phyloP scores from a whole-genome alignment of 2,888 invertebrate species.

The Clivina fossor region DNA sequence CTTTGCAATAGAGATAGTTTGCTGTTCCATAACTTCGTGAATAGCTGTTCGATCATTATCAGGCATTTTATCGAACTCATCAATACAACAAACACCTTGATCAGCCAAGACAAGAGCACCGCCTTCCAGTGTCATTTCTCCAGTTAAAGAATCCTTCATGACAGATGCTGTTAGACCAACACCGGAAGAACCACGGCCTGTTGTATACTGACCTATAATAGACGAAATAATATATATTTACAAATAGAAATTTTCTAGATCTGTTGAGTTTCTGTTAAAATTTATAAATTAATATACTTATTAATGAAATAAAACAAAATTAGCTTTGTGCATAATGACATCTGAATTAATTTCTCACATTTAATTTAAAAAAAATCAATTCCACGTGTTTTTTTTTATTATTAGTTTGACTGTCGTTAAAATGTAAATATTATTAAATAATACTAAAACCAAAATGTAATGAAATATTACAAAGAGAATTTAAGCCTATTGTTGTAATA shows the following conservation, averaged over 20 bases:
- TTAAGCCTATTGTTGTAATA: neutral
- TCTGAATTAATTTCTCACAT: no score
- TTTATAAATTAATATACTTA: no score
- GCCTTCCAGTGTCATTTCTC: conserved; percentile 96
- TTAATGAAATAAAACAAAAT: no score
- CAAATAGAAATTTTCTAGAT: neutral
- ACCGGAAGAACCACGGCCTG: conserved; percentile 94
- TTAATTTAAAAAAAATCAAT: no score
- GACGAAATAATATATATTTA: neutral
- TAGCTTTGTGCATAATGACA: no score
- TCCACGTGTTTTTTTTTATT: no score
- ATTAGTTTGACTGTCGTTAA: no score
- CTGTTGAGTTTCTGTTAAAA: no score
- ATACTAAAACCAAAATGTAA: no score
- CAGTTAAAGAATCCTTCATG: conserved; percentile 95
- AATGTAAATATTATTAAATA: no score
- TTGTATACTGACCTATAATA: conserved; percentile 81
- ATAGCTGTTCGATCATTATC: conserved; percentile 93
- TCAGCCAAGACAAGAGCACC: conserved; percentile 96
- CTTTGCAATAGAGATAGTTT: conserved; percentile 99
- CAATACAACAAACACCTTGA: conserved; percentile 97
- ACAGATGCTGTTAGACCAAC: conserved; percentile 99
- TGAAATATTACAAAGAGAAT: conserved; percentile 9
- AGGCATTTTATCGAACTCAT: conserved; percentile 99
- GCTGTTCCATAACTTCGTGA: conserved; percentile 99